Conservation (phyloP, 2,113 vertebrate species). For the Chelonoidis abingdonii region DNA sequence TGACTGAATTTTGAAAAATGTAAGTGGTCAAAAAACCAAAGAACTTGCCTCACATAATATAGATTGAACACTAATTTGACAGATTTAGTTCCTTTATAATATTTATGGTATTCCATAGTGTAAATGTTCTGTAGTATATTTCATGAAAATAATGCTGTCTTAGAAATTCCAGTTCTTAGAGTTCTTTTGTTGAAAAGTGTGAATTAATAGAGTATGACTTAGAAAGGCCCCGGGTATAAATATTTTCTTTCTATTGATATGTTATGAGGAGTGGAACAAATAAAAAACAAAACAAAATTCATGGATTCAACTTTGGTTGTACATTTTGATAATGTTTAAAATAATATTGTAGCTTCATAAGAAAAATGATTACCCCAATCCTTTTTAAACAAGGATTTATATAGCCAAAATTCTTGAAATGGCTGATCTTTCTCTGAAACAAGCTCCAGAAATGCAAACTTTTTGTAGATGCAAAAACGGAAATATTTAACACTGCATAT, state of each 20-base stretch:
- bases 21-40: background rate
- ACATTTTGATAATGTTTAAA: background rate
- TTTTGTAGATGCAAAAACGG: background rate
- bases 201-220: background rate
- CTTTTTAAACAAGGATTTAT: background rate
- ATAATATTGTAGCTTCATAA: background rate
- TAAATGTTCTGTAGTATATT: background rate
- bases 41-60: background rate
- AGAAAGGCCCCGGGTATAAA: background rate
- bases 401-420: background rate
- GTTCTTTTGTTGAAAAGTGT: background rate
- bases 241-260: constrained; percentile 9
- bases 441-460: background rate
- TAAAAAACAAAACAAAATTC: background rate
- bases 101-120: background rate
- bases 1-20: background rate
- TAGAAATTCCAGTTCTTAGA: background rate
- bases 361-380: background rate
- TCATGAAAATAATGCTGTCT: background rate
- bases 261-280: background rate
- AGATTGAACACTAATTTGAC: background rate
- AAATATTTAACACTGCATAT: background rate
- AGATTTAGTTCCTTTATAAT: background rate
- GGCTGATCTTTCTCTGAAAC: background rate
- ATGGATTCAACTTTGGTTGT: background rate